phyloP scores from a whole-genome alignment of 2,888 invertebrate species.

The Lapara coniferarum region DNA sequence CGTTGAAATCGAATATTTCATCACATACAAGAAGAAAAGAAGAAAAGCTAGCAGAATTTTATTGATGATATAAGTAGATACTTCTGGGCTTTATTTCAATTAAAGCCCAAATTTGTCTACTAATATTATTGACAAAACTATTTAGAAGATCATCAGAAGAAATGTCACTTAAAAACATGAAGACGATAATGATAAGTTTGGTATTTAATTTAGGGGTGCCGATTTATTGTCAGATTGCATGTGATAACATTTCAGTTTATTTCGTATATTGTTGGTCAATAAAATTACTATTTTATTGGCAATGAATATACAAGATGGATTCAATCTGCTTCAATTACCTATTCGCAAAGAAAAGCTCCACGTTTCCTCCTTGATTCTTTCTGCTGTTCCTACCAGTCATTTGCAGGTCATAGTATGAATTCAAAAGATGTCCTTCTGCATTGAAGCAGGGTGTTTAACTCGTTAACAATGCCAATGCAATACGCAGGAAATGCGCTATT shows the following conservation, averaged over 20 bases:
- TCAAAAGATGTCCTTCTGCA: constrained; percentile 12
- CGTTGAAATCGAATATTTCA: constrained; percentile 24
- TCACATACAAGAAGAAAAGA: neutral
- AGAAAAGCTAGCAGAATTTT: constrained; percentile 32
- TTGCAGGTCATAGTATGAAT: constrained; percentile 9
- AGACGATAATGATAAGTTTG: neutral
- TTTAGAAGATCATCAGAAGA: neutral
- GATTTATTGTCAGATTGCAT: neutral
- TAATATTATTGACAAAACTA: constrained; percentile 32
- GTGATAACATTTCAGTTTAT: too few species aligned
- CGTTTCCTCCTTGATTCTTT: too few species aligned
- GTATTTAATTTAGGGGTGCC: neutral
- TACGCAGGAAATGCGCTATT: constrained; percentile 13
- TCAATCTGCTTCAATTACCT: neutral
- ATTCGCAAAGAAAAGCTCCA: constrained; percentile 3
- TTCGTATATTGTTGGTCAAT: too few species aligned
- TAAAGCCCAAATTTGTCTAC: constrained; percentile 45
- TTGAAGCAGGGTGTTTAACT: constrained; percentile 3
- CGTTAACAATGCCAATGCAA: neutral
- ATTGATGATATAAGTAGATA: constrained; percentile 51
- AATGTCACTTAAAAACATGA: neutral
- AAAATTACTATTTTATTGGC: too few species aligned
- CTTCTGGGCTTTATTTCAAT: constrained; percentile 44
- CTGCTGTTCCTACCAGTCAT: neutral
- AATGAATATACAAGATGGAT: too few species aligned